phyloP scores from a whole-genome alignment of 2,113 vertebrate species.

The Eira barbara region DNA sequence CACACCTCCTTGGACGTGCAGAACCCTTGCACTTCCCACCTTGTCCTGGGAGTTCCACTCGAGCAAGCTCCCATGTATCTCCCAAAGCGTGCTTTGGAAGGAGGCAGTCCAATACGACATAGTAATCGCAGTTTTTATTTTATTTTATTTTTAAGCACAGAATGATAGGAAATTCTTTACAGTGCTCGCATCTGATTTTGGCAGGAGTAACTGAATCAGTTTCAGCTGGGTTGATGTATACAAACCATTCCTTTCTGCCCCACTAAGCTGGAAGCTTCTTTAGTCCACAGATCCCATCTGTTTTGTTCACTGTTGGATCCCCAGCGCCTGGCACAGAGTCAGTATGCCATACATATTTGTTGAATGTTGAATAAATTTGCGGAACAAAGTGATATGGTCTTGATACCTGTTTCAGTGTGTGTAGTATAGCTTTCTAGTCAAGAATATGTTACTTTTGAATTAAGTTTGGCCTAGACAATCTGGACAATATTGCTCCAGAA shows the following conservation, averaged over 20 bases:
- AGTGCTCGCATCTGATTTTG: neutral
- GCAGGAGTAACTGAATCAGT: neutral
- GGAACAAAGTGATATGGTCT: neutral
- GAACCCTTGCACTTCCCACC: neutral
- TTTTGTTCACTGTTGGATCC: neutral
- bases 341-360: neutral
- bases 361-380: conserved; percentile 26
- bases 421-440: neutral
- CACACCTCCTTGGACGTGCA: neutral
- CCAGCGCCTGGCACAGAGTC: neutral
- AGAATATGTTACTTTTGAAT: conserved; percentile 23
- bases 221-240: neutral
- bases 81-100: neutral
- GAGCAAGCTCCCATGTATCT: neutral
- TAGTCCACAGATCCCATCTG: neutral
- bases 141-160: neutral
- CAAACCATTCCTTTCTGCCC: neutral
- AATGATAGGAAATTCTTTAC: neutral
- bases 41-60: neutral
- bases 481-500: conserved; percentile 20
- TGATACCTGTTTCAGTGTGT: conserved; percentile 24
- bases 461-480: conserved; percentile 27
- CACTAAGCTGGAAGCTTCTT: neutral
- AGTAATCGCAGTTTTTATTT: neutral
- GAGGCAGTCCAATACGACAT: neutral